Evolutionary conservation across 2,113 vertebrate species (phyloP).

Genomic region (Albula goreensis): DNA sequence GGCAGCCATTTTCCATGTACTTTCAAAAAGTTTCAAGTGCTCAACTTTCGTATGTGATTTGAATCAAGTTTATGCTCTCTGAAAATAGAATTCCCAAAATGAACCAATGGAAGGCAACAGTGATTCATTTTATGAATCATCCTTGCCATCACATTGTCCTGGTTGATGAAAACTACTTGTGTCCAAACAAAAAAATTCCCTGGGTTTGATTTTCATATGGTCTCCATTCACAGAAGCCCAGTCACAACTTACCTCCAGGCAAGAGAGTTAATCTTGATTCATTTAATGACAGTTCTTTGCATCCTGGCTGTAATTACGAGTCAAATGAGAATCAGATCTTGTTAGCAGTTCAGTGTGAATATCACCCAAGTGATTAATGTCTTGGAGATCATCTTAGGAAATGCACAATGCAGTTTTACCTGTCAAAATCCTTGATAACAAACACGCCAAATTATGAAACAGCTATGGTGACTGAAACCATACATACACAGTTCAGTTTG

Average conservation of each 20-base stretch:
- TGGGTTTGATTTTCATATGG: background rate
- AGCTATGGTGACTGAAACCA: background rate
- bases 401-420: background rate
- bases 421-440: background rate
- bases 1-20: too few species aligned
- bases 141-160: background rate
- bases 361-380: background rate
- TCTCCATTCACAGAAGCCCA: background rate
- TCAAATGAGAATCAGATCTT: background rate
- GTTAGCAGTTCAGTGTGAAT: background rate
- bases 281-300: too few species aligned
- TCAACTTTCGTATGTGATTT: too few species aligned
- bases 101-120: background rate
- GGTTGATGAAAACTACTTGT: background rate
- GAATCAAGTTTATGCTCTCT: too few species aligned
- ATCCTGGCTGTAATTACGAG: background rate
- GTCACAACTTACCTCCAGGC: background rate
- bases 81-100: background rate
- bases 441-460: background rate
- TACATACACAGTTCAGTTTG: too few species aligned
- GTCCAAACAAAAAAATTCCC: background rate
- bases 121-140: too few species aligned
- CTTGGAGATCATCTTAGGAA: background rate
- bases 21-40: too few species aligned
- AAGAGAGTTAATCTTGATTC: background rate